These are phyloP conservation scores for Trichonephila clavipes DNA, from an alignment of 1,140 invertebrate species.

Conservation along the genomic window DNA sequence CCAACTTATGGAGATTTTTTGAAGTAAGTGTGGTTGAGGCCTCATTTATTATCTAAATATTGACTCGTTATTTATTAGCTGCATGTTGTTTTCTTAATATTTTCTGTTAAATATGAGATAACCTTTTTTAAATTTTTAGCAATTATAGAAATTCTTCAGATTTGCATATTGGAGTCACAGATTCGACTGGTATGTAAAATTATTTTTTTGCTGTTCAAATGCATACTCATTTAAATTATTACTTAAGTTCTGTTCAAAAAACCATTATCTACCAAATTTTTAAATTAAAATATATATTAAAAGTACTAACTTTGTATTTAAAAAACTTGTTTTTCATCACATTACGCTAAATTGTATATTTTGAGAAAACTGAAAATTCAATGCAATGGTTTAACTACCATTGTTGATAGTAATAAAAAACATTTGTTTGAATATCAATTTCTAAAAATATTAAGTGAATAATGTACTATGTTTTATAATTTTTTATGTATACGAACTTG, in stretches of 20 bases:
- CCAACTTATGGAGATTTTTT: slow-evolving; percentile 90
- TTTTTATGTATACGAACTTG: too few relatives aligned
- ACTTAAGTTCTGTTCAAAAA: too few relatives aligned
- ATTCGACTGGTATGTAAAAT: slow-evolving; percentile 83
- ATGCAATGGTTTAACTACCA: too few relatives aligned
- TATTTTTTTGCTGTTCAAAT: background rate
- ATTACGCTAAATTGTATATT: background rate
- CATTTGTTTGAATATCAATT: background rate
- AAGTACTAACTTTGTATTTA: too few relatives aligned
- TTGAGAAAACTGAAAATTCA: background rate
- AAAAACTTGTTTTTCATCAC: too few relatives aligned
- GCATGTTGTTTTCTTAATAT: background rate
- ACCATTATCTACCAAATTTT: too few relatives aligned
- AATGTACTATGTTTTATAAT: too few relatives aligned
- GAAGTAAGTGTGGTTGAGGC: slow-evolving; percentile 84
- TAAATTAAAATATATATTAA: too few relatives aligned
- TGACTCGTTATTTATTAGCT: background rate
- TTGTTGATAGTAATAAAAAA: background rate
- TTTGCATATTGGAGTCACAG: slow-evolving; percentile 91
- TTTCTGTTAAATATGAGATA: background rate
- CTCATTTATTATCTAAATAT: background rate
- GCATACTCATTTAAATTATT: background rate
- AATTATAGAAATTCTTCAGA: slow-evolving; percentile 89
- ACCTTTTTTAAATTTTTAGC: slow-evolving; percentile 82
- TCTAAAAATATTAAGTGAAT: too few relatives aligned